These are phyloP conservation scores for Streptopelia turtur DNA, from an alignment of 2,797 vertebrate species.

Conservation along the genomic window DNA sequence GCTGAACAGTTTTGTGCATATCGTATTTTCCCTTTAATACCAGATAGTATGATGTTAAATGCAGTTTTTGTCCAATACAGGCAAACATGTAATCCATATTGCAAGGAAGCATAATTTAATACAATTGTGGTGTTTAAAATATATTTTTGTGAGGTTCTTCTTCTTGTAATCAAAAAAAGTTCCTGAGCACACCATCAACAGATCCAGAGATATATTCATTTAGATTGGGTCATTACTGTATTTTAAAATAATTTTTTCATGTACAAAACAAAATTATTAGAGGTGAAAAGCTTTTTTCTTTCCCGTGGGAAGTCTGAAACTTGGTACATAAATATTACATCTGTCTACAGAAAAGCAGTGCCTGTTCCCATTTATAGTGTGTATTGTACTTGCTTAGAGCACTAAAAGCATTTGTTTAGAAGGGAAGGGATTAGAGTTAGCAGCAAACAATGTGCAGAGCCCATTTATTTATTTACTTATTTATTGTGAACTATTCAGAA, in stretches of 20 bases:
- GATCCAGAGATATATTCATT: neutral
- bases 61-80: neutral
- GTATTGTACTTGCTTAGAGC: neutral
- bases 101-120: neutral
- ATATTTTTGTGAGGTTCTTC: neutral
- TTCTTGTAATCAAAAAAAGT: neutral
- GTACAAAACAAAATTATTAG: neutral
- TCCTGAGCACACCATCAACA: neutral
- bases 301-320: neutral
- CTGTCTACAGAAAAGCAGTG: neutral
- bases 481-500: conserved; percentile 36
- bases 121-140: neutral
- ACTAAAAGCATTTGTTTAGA: conserved; percentile 4
- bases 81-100: neutral
- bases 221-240: neutral
- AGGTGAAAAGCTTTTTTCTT: neutral
- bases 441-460: neutral
- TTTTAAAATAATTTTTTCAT: neutral
- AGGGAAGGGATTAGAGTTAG: neutral
- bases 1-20: neutral
- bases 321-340: neutral
- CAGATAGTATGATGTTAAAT: neutral
- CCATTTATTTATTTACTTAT: conserved; percentile 50
- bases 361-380: neutral
- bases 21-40: neutral